phyloP scores from a whole-genome alignment of 1,140 invertebrate species.

The Ditylenchus dipsaci region DNA sequence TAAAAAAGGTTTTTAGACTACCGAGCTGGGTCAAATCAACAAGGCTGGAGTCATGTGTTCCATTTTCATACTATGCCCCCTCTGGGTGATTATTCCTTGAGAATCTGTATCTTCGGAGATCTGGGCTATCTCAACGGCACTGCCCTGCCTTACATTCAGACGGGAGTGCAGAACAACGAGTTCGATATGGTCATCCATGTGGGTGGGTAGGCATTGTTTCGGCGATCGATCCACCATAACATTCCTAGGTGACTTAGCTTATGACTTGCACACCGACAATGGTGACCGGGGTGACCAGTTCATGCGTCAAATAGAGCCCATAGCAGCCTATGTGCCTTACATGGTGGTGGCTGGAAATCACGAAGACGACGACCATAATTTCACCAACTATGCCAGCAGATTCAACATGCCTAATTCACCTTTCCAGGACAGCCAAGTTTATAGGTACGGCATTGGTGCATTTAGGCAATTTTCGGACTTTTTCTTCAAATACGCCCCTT shows the following conservation, averaged over 20 bases:
- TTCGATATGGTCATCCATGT: constrained; percentile 46
- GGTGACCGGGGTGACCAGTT: constrained; percentile 58
- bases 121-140: constrained; percentile 40
- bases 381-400: constrained; percentile 53
- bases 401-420: constrained; percentile 59
- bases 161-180: constrained; percentile 24
- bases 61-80: constrained; percentile 32
- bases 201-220: constrained; percentile 17
- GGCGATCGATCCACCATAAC: neutral
- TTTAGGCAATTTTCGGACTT: too few relatives aligned
- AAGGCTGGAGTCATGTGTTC: constrained; percentile 16
- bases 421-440: constrained; percentile 59
- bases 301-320: constrained; percentile 56
- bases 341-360: constrained; percentile 61
- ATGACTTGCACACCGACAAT: constrained; percentile 57
- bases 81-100: constrained; percentile 19
- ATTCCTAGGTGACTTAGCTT: constrained; percentile 58
- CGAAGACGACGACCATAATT: constrained; percentile 55
- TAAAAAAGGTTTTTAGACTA: constrained; percentile 34
- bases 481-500: too few relatives aligned
- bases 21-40: constrained; percentile 25
- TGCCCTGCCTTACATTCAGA: constrained; percentile 25
- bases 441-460: constrained; percentile 52
- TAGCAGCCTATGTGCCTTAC: constrained; percentile 59
- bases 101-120: constrained; percentile 46